phyloP scores from a whole-genome alignment of 2,113 vertebrate species.

The Erythrocercus mccallii region DNA sequence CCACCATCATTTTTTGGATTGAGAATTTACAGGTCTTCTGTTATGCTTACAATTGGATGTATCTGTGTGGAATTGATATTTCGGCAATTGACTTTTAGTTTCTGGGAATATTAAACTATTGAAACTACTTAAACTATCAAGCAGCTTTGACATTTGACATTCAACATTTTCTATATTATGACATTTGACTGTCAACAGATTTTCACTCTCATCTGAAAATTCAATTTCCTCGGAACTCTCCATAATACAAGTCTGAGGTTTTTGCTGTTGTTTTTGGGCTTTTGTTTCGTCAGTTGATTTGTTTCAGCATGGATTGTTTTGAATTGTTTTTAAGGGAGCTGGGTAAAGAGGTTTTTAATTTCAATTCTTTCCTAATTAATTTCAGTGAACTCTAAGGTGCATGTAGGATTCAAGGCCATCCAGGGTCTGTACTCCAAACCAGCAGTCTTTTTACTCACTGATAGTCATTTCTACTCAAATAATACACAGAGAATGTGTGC shows the following conservation, averaged over 20 bases:
- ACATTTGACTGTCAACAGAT: neutral
- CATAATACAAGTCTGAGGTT: rapidly evolving
- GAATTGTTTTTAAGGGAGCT: neutral
- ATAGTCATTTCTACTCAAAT: neutral
- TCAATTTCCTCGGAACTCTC: neutral
- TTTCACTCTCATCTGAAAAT: neutral
- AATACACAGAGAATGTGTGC: neutral
- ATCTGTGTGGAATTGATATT: neutral
- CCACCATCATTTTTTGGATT: neutral
- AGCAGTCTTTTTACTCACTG: neutral
- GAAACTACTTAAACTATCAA: neutral
- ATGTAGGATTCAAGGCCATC: neutral
- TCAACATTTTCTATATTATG: neutral
- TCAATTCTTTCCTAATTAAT: neutral
- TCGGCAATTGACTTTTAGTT: neutral
- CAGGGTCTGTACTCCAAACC: neutral
- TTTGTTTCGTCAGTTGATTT: neutral
- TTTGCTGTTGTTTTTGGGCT: neutral
- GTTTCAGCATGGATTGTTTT: neutral
- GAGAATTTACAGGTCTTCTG: neutral
- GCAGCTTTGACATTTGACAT: neutral
- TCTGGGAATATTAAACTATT: neutral
- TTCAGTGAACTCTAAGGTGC: neutral
- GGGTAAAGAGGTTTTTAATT: neutral
- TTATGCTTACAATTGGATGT: neutral